phyloP scores from a whole-genome alignment of 37 sponge, comb jelly and placozoan genomes.

The Chondrosia reniformis region DNA sequence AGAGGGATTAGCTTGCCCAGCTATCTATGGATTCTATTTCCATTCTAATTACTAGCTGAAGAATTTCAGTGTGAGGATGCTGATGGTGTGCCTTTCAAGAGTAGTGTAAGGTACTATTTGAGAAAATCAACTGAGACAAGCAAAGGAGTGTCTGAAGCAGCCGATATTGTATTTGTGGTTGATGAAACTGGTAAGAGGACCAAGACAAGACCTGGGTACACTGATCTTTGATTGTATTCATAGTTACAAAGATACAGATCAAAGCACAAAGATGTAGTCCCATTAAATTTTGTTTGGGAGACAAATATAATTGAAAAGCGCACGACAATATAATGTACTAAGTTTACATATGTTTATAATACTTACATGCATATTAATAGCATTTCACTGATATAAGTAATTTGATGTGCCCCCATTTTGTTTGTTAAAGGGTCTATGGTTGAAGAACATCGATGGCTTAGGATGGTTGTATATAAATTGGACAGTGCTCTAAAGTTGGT shows the following conservation, averaged over 20 bases:
- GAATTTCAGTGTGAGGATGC: slow-evolving; percentile 28
- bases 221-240: background rate
- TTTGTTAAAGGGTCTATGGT: slow-evolving; percentile 57
- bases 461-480: slow-evolving; percentile 30
- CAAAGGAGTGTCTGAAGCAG: slow-evolving; percentile 38
- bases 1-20: too few relatives aligned
- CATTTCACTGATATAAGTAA: too few relatives aligned
- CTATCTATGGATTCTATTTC: too few relatives aligned
- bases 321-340: too few relatives aligned
- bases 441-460: slow-evolving; percentile 59
- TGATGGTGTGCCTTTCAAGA: background rate
- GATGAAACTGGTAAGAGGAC: slow-evolving; percentile 68
- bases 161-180: slow-evolving; percentile 76
- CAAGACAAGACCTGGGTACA: background rate
- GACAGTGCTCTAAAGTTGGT: slow-evolving; percentile 28
- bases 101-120: slow-evolving; percentile 33
- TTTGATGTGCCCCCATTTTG: too few relatives aligned
- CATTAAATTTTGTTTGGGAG: too few relatives aligned
- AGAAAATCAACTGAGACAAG: background rate
- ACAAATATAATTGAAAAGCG: too few relatives aligned
- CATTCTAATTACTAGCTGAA: slow-evolving; percentile 28
- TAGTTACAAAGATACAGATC: too few relatives aligned
- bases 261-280: too few relatives aligned
- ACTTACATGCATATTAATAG: too few relatives aligned
- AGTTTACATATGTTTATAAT: too few relatives aligned